Conservation (phyloP, 2,888 invertebrate genomes). For the Tipula lateralis region DNA sequence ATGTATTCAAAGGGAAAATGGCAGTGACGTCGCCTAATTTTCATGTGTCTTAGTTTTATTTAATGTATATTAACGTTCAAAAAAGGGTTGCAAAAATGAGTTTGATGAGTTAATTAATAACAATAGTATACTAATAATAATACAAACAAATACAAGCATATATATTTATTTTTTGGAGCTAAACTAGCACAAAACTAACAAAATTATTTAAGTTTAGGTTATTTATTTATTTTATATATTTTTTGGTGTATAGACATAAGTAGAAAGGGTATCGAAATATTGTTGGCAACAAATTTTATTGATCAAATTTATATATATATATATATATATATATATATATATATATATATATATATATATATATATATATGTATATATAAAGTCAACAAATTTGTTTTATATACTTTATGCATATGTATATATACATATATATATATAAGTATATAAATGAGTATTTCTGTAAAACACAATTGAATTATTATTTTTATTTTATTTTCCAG, state of each 20-base stretch:
- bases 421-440: not conserved
- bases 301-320: conserved; percentile 3
- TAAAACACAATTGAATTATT: not conserved
- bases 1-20: not conserved
- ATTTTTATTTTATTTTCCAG: not conserved
- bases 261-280: conserved; percentile 9
- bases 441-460: not conserved
- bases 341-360: not conserved
- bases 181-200: conserved; percentile 11
- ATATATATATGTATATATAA: not conserved
- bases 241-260: not conserved
- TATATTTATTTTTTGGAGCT: not conserved
- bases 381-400: not conserved
- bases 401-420: too few relatives aligned
- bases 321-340: not conserved
- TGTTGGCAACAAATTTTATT: conserved; percentile 24
- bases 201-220: not conserved
- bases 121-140: not conserved
- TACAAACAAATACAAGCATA: too few relatives aligned
- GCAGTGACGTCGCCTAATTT: conserved; percentile 24
- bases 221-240: not conserved
- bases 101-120: conserved; percentile 24
- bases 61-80: not conserved
- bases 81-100: not conserved
- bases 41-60: not conserved